Percentiles rank a stretch among this genome's conserved stretches.
Evolutionary conservation across 2,113 vertebrate species (phyloP).

Genomic region (Rattus rattus): DNA sequence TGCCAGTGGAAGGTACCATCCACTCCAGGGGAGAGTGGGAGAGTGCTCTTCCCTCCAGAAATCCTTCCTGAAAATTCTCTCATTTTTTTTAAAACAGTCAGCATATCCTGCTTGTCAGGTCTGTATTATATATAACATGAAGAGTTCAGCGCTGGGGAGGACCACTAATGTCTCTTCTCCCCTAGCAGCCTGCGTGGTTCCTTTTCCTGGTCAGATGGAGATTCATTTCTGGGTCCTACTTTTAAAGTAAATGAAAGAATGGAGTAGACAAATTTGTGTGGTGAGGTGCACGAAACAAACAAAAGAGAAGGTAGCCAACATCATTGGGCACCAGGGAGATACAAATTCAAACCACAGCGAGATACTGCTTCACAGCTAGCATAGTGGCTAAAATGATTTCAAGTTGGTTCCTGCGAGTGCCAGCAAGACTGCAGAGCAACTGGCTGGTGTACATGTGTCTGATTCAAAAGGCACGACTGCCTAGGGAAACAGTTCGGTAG

Average conservation of each 20-base stretch:
- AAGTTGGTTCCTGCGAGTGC: neutral
- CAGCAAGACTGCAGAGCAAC: neutral
- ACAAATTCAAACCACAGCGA: constrained; percentile 13
- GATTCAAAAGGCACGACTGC: neutral
- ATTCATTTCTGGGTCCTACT: neutral
- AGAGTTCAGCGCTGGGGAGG: neutral
- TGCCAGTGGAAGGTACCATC: neutral
- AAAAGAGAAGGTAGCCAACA: neutral
- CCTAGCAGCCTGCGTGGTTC: neutral
- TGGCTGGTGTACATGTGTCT: neutral
- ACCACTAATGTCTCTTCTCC: neutral
- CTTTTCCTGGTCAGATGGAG: neutral
- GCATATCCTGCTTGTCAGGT: neutral
- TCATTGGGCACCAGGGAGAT: neutral
- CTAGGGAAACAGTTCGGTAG: neutral
- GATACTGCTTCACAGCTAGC: neutral
- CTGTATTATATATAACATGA: neutral
- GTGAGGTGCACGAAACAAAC: neutral
- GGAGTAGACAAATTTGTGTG: neutral
- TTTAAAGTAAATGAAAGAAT: neutral
- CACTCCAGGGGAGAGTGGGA: neutral
- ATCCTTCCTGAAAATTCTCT: neutral
- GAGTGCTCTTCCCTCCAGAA: neutral
- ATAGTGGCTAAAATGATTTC: neutral
- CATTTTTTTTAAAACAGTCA: too few relatives aligned